Base-by-base conservation (phyloP, 2,888 invertebrate species). In the Ornithoptera alexandrae region DNA sequence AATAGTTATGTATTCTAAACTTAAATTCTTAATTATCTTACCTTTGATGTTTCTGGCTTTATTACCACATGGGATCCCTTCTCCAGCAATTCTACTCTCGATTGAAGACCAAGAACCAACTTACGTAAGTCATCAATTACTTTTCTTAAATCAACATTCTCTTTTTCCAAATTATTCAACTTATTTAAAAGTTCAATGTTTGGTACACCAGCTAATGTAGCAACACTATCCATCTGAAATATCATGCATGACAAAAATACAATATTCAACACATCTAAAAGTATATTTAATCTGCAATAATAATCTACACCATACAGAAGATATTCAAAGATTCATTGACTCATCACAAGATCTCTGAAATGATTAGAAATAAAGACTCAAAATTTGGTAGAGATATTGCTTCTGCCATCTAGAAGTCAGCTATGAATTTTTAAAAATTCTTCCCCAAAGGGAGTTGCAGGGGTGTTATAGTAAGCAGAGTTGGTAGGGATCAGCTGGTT, bases 151-250 rank as follows among this genome's bases (percentile, higher is more conserved):
- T 93, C 90, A 63, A 84, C 77, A 77, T 94, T 94, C 73, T 95
- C 94, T 73, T 93, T 94, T 77, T 95, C 95, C 63, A 95, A 81
- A 56, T 81, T 78, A 70, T 86, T 88, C 69, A 95, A 79, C 78
- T 94, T 93, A 75, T 89, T 93, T 66, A 87, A 85, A 42, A 95
- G 80, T 80, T 94, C 94, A 67, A 92, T 92, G 76, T 93, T 93
- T 24, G 94, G 90, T 67, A 93, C 90, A 72, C 93, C 92, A 72
- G 94, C 93, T 73, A 94, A 80, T 53, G 92, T 90, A 72, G 94
- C 93, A 74, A 95, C 94, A 79, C 93, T 94, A 76, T 95, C 95
- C 93, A 96, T 94, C 95, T 95, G 83, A 63, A 93, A 91, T 8
- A 22, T 22, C 10, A 57, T 58, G n/a, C 15, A 6, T 53, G 53